These are phyloP conservation scores for Synaphobranchus kaupii DNA, from an alignment of 2,797 vertebrate species.

Conservation along the genomic window DNA sequence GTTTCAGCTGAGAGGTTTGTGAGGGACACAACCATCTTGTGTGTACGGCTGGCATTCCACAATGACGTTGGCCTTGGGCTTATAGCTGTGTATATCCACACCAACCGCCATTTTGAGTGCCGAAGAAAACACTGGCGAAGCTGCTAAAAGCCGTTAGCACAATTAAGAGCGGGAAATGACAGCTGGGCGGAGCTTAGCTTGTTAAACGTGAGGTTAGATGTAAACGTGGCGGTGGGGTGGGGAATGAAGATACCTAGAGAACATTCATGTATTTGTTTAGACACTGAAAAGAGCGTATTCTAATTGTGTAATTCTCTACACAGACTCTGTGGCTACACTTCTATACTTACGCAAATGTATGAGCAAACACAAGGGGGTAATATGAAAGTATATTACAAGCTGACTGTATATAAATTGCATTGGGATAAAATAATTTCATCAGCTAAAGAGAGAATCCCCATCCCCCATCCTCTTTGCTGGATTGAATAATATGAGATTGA, in stretches of 20 bases:
- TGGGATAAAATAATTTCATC: neutral
- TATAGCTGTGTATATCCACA: too few species aligned
- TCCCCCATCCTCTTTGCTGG: neutral
- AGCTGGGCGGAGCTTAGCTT: neutral
- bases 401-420: neutral
- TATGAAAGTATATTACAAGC: neutral
- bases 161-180: neutral
- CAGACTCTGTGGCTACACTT: neutral
- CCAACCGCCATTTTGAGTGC: too few species aligned
- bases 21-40: neutral
- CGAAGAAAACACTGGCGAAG: neutral
- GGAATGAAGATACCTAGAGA: neutral
- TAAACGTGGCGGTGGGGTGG: neutral
- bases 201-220: neutral
- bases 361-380: neutral
- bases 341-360: neutral
- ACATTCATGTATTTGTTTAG: neutral
- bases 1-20: conserved; percentile 17
- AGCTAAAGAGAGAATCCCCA: neutral
- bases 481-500: neutral
- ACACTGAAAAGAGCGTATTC: neutral
- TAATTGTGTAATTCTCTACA: neutral
- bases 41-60: conserved; percentile 16
- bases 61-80: neutral
- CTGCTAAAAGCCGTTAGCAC: neutral